Evolutionary conservation across 2,888 invertebrate species (phyloP).

Genomic region (Perizoma flavofasciatum): DNA sequence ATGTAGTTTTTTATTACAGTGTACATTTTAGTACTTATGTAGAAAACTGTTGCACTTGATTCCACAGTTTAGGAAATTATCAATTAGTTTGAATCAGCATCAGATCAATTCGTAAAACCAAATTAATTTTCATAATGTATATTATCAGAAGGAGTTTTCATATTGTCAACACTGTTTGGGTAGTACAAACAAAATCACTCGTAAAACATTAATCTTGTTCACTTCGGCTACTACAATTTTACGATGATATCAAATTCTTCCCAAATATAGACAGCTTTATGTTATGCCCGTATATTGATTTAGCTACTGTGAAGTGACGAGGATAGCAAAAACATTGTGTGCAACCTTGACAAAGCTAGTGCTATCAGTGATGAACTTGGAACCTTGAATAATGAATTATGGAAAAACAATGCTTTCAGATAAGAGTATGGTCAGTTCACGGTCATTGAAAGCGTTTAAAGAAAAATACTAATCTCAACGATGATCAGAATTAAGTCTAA

Average conservation of each 20-base stretch:
- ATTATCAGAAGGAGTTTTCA: slow-evolving; percentile 12
- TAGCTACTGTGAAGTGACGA: slow-evolving; percentile 21
- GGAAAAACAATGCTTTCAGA: neutral
- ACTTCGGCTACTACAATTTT: slow-evolving; percentile 38
- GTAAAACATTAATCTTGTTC: slow-evolving; percentile 35
- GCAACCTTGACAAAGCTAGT: slow-evolving; percentile 4
- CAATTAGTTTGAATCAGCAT: neutral
- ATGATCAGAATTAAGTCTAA: neutral
- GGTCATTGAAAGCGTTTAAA: no score
- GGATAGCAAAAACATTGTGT: slow-evolving; percentile 6
- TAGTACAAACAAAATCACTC: slow-evolving; percentile 28
- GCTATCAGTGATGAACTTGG: slow-evolving; percentile 3
- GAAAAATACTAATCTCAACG: no score
- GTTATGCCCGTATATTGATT: slow-evolving; percentile 25
- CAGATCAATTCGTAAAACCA: neutral
- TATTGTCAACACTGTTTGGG: slow-evolving; percentile 12
- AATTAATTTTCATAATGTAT: neutral
- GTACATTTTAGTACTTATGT: no score
- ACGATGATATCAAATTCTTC: slow-evolving; percentile 39
- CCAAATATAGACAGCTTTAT: slow-evolving; percentile 31
- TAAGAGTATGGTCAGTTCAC: no score
- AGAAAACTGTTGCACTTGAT: no score
- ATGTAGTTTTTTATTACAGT: no score
- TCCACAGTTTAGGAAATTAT: neutral
- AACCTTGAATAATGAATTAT: neutral